These are phyloP conservation scores for Alfaro cultratus DNA, from an alignment of 2,797 vertebrate genomes.

Conservation along the genomic window DNA sequence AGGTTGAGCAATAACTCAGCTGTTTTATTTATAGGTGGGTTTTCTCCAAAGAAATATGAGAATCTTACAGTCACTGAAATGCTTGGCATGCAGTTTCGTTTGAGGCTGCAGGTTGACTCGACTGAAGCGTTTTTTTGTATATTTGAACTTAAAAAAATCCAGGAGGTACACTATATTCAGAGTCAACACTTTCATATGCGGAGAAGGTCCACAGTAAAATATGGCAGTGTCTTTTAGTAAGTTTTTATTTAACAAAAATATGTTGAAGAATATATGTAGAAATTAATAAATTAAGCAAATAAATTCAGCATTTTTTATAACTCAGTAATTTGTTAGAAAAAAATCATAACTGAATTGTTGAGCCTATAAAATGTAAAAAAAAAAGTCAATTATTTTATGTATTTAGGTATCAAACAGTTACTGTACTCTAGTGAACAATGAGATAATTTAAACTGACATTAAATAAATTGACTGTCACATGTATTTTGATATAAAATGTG, in stretches of 20 bases:
- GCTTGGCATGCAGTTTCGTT: constrained; percentile 2
- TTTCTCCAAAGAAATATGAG: neutral
- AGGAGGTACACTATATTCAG: neutral
- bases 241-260: too few relatives aligned
- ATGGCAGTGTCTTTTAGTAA: neutral
- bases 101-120: neutral
- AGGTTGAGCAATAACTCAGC: neutral
- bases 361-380: neutral
- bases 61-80: neutral
- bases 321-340: neutral
- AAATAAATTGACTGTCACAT: neutral
- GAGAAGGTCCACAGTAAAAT: neutral
- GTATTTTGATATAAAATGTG: too few relatives aligned
- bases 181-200: neutral
- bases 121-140: too few relatives aligned
- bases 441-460: neutral
- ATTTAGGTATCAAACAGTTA: neutral
- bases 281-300: neutral
- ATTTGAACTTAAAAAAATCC: neutral
- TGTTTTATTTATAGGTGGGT: neutral
- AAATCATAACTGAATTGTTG: neutral
- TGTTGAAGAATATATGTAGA: neutral
- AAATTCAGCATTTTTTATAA: neutral
- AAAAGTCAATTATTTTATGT: neutral
- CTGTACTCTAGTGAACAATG: neutral